Percentiles rank a stretch among this genome's conserved stretches.
Conservation (phyloP, 2,797 vertebrate genomes). For the Decapterus maruadsi region DNA sequence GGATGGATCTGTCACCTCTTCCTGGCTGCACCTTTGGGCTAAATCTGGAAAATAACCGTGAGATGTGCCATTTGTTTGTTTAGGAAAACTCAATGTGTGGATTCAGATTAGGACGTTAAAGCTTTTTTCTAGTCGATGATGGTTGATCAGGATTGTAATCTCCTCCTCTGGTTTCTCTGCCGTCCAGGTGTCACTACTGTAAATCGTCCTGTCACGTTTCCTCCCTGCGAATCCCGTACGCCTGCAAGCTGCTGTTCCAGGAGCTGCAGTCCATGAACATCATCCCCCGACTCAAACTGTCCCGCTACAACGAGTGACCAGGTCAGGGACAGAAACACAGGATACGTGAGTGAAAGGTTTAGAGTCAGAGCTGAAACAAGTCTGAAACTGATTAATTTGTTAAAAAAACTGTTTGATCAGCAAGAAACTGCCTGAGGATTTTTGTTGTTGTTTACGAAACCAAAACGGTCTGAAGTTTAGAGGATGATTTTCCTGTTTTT, state of each 20-base stretch:
- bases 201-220: conserved; percentile 98
- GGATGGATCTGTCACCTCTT: no score
- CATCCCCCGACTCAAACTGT: conserved; percentile 95
- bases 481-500: conserved; percentile 13
- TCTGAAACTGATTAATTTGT: conserved; percentile 18
- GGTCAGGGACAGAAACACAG: conserved; percentile 21
- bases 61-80: not conserved
- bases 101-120: not conserved
- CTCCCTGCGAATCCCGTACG: conserved; percentile 96
- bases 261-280: conserved; percentile 99
- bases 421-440: conserved; percentile 14
- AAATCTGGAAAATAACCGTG: not conserved
- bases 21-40: not conserved
- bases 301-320: conserved; percentile 95
- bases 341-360: conserved; percentile 45
- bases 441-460: conserved; percentile 37
- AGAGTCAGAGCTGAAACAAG: conserved; percentile 8
- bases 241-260: conserved; percentile 99
- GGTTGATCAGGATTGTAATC: not conserved
- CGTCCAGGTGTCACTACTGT: conserved; percentile 97
- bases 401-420: not conserved
- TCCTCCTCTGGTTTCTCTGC: conserved; percentile 7
- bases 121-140: not conserved
- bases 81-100: not conserved
- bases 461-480: conserved; percentile 13